These are phyloP conservation scores for Epistrophella euchroma DNA, from an alignment of 2,888 invertebrate genomes.

Conservation along the genomic window DNA sequence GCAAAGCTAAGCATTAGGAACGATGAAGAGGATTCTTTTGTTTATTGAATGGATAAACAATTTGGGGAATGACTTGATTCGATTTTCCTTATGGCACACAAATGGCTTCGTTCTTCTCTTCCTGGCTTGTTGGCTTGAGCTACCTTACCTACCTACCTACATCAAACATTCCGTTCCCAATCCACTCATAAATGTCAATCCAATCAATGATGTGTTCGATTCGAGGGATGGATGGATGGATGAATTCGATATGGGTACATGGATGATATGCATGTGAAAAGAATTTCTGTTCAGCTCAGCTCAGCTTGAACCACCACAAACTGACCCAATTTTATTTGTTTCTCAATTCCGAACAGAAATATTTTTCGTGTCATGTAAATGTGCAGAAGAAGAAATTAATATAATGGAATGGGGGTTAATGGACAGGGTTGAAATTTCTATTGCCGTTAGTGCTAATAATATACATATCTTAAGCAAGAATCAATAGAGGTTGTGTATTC, in stretches of 20 bases:
- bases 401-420: conserved; percentile 20
- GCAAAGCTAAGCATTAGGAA: conserved; percentile 28
- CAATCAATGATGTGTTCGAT: conserved; percentile 56
- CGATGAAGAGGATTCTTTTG: conserved; percentile 45
- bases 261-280: conserved; percentile 37
- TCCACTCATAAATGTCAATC: conserved; percentile 70
- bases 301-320: conserved; percentile 49
- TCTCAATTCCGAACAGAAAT: not conserved
- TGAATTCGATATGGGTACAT: conserved; percentile 29
- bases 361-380: conserved; percentile 20
- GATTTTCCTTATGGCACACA: conserved; percentile 50
- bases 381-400: conserved; percentile 3
- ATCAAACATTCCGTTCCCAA: conserved; percentile 35
- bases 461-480: not conserved
- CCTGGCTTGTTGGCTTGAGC: not conserved
- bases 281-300: conserved; percentile 46
- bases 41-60: conserved; percentile 73
- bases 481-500: not conserved
- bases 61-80: conserved; percentile 73
- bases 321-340: conserved; percentile 73
- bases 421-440: conserved; percentile 6
- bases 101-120: conserved; percentile 43
- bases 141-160: conserved; percentile 12
- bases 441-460: not conserved
- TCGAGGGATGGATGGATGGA: conserved; percentile 32